Evolutionary conservation across 1,140 invertebrate species (phyloP), one percentile per base, ranked within the genome.

Genomic region (Thereuonema tuberculata): DNA sequence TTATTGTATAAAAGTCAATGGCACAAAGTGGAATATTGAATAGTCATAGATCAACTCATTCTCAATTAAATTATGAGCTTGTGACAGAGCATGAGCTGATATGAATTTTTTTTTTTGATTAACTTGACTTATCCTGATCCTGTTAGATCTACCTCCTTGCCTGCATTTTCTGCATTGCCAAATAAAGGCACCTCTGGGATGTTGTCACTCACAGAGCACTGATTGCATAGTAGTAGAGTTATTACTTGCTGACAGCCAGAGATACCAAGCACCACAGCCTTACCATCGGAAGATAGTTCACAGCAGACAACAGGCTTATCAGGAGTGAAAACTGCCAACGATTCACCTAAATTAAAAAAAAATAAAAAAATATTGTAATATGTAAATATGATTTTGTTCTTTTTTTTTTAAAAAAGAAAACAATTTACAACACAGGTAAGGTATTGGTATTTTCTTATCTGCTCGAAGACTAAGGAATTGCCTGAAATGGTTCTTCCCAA

Each of bases 311-410:
- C 83, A 27, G 80, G 78, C 59, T 80, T 74, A 63, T 84, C 79
- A 24, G 88, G 82, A 5, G 86, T 87, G 75, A 87, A 86, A 15
- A 87, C 84, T 25, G 87, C 82, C 65, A 90, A 75, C 27, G 86
- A 77, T 66, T 81, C 80, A 23, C 85, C 87, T 87, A 46, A 50
- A 12, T 20, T 28, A 60, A 21, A 25, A 20, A 17, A 15, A 63
- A 49, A 59, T 47, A 24, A 50, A 14, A n/a, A 3, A 25, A 52
- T 59, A 9, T n/a, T 27, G 12, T 26, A 50, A 52, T 52, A 15
- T 12, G 9, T 54, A 24, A 57, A n/a, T n/a, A n/a, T n/a, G n/a
- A n/a, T n/a, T n/a, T n/a, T n/a, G n/a, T n/a, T n/a, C n/a, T n/a
- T n/a, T n/a, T n/a, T n/a, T n/a, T n/a, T n/a, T n/a, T n/a, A n/a